Percentiles rank a stretch among this genome's conserved stretches.
These are phyloP conservation scores for Popillia japonica DNA, from an alignment of 1,140 invertebrate genomes.

Conservation along the genomic window DNA sequence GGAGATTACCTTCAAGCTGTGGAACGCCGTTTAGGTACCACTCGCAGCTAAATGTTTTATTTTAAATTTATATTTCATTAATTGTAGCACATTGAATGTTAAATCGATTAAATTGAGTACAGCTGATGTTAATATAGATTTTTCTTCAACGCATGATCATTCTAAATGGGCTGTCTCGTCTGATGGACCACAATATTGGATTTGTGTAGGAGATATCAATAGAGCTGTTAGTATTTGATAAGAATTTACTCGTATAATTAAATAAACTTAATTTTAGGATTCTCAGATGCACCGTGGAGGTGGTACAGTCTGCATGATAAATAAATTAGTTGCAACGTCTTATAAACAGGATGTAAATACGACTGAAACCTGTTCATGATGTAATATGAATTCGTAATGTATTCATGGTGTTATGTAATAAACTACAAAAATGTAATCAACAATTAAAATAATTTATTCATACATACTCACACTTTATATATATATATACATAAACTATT, in stretches of 20 bases:
- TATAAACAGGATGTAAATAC: conserved; percentile 41
- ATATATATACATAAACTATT: no score
- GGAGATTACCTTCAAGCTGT: conserved; percentile 76
- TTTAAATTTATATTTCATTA: conserved; percentile 36
- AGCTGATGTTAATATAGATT: conserved; percentile 64
- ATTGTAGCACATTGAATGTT: conserved; percentile 75
- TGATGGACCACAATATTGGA: conserved; percentile 66
- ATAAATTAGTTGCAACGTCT: conserved; percentile 45
- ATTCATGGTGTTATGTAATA: neutral
- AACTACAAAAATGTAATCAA: neutral
- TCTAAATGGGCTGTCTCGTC: conserved; percentile 89
- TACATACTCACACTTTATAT: neutral
- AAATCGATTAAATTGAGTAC: conserved; percentile 64
- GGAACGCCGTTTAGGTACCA: conserved; percentile 65
- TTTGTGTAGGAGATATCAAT: conserved; percentile 94
- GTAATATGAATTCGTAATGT: no score
- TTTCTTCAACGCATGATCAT: conserved; percentile 83
- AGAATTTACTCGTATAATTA: no score
- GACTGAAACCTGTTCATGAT: neutral
- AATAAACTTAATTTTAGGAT: conserved; percentile 63
- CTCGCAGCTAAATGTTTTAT: no score
- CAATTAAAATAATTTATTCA: conserved; percentile 25
- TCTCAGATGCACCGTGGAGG: conserved; percentile 81
- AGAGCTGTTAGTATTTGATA: conserved; percentile 76
- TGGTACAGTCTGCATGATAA: conserved; percentile 76